A percentile compares a stretch with the other conserved stretches of the same genome.
Evolutionary conservation across 30 jellyfish, hydroid and myxozoan genomes (phyloP).

Genomic region (Aurelia sp.): DNA sequence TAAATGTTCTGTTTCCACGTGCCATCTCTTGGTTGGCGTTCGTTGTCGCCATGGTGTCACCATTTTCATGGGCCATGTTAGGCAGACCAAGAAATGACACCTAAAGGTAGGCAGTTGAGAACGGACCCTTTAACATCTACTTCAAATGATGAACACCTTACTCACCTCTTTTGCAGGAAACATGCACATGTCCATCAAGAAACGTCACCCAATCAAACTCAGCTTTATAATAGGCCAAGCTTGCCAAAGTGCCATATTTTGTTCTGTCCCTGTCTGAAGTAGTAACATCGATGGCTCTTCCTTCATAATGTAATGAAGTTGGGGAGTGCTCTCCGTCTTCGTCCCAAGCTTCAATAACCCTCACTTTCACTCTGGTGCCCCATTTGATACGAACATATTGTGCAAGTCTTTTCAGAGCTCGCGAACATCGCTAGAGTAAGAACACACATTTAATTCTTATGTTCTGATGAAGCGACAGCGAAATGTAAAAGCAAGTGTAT

Average conservation of each 20-base stretch:
- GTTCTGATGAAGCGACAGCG: too few species aligned
- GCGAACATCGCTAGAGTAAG: conserved; percentile 68
- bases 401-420: conserved; percentile 79
- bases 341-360: conserved; percentile 91
- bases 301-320: conserved; percentile 85
- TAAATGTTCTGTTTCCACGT: too few species aligned
- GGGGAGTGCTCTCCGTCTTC: conserved; percentile 84
- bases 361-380: conserved; percentile 71
- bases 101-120: too few species aligned
- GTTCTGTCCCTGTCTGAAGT: conserved; percentile 76
- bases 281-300: conserved; percentile 89
- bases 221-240: conserved; percentile 90
- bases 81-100: too few species aligned
- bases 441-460: neutral
- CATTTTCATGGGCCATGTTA: too few species aligned
- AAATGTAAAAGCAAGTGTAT: too few species aligned
- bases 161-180: conserved; percentile 88
- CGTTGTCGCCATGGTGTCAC: too few species aligned
- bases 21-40: too few species aligned
- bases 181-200: conserved; percentile 90
- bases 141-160: too few species aligned
- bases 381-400: conserved; percentile 73
- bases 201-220: conserved; percentile 77
- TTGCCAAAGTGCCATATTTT: conserved; percentile 79
- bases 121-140: too few species aligned